Evolutionary conservation across 2,113 vertebrate species (phyloP).

Genomic region (Cygnus buccinator): DNA sequence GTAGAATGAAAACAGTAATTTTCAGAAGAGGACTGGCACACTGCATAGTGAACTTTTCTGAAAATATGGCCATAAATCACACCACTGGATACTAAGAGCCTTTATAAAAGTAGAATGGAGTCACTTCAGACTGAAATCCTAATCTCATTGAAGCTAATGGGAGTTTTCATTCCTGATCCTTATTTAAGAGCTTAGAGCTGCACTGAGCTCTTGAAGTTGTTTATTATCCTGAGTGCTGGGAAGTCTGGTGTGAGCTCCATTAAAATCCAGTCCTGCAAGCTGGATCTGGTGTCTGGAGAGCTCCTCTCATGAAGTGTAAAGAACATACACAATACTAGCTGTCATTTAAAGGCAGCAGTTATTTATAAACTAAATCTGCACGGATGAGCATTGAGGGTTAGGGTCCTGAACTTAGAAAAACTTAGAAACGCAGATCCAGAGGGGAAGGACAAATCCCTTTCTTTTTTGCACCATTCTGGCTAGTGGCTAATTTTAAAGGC

Average conservation of each 20-base stretch:
- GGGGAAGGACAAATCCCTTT: background rate
- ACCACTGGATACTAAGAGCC: background rate
- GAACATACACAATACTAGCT: background rate
- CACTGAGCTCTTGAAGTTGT: background rate
- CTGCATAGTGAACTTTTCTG: background rate
- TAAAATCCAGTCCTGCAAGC: background rate
- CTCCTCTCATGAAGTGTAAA: background rate
- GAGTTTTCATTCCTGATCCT: slow-evolving; percentile 35
- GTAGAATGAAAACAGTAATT: background rate
- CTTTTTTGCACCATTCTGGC: background rate
- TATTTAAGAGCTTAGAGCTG: background rate
- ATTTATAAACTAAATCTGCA: background rate
- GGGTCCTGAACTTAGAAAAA: background rate
- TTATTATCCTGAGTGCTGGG: background rate
- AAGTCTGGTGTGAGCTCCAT: background rate
- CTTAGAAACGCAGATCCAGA: background rate
- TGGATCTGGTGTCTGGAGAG: background rate
- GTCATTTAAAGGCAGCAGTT: background rate
- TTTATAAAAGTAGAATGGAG: background rate
- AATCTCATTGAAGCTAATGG: background rate
- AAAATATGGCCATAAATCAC: background rate
- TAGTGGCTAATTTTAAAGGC: background rate
- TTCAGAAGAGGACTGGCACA: background rate
- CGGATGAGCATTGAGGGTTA: background rate
- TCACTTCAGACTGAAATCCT: slow-evolving; percentile 32